phyloP scores from a whole-genome alignment of 2,888 invertebrate genomes.

The Amorpha juglandis region DNA sequence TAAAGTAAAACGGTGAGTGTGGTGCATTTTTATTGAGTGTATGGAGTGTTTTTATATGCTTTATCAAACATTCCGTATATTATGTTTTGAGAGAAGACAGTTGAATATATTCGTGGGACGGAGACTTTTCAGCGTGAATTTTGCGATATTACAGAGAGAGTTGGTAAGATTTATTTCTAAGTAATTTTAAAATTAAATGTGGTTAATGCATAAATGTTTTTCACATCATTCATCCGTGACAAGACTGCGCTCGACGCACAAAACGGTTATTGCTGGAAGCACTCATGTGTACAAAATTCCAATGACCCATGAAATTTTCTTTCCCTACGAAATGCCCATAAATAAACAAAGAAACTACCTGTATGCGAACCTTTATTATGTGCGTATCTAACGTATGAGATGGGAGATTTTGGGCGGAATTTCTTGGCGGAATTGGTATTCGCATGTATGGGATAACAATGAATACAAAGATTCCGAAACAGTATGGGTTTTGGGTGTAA shows the following conservation, averaged over 20 bases:
- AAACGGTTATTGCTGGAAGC: conserved; percentile 27
- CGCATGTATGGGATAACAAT: neutral
- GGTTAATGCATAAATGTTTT: neutral
- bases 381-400: neutral
- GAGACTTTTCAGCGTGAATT: neutral
- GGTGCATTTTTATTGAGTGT: conserved; percentile 43
- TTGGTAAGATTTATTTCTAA: conserved; percentile 12
- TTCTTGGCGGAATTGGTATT: neutral
- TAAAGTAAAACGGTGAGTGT: conserved; percentile 61
- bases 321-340: conserved; percentile 26
- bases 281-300: conserved; percentile 29
- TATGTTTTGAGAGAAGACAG: conserved; percentile 31
- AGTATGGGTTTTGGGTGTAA: neutral
- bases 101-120: conserved; percentile 23
- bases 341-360: conserved; percentile 26
- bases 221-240: neutral
- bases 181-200: neutral
- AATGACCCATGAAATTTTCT: conserved; percentile 39
- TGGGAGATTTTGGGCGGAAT: conserved; percentile 9
- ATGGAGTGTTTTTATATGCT: conserved; percentile 14
- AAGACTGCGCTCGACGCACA: conserved; percentile 18
- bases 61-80: conserved; percentile 24
- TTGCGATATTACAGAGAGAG: neutral
- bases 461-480: neutral
- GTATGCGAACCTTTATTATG: conserved; percentile 15